Conservation (phyloP, 1,140 invertebrate genomes). For the Drosophila repleta region DNA sequence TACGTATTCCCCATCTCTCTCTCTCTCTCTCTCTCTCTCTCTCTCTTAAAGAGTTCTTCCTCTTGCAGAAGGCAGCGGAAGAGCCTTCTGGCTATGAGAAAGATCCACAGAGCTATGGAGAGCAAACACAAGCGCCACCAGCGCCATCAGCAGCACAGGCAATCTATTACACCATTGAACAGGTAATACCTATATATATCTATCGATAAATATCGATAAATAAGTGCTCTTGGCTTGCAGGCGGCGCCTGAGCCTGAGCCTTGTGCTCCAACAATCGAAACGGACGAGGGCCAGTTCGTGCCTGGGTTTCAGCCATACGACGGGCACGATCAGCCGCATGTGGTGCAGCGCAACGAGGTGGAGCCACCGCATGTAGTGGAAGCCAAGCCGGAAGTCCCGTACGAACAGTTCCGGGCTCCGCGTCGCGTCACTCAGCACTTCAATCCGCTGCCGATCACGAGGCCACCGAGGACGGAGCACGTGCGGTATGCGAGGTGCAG, state of each 20-base stretch:
- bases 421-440: not conserved
- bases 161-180: not conserved
- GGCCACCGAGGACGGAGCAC: not conserved
- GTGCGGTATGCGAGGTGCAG: not conserved
- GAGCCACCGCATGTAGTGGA: not conserved
- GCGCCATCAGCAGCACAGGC: too few relatives aligned
- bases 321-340: not conserved
- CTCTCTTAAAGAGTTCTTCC: not conserved
- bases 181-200: not conserved
- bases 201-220: not conserved
- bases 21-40: too few relatives aligned
- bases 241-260: too few relatives aligned
- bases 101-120: not conserved
- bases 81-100: not conserved
- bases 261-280: too few relatives aligned
- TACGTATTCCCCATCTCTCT: too few relatives aligned
- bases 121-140: too few relatives aligned
- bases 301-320: not conserved
- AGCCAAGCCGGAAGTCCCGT: not conserved
- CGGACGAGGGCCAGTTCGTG: not conserved
- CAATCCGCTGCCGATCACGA: not conserved
- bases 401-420: conserved; percentile 21
- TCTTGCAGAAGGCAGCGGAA: not conserved
- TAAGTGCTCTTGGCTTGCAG: too few relatives aligned
- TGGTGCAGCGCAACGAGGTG: not conserved